A percentile compares a stretch with the other conserved stretches of the same genome.
These are phyloP conservation scores for Drosophila orena DNA, from an alignment of 1,140 invertebrate species.

Conservation along the genomic window DNA sequence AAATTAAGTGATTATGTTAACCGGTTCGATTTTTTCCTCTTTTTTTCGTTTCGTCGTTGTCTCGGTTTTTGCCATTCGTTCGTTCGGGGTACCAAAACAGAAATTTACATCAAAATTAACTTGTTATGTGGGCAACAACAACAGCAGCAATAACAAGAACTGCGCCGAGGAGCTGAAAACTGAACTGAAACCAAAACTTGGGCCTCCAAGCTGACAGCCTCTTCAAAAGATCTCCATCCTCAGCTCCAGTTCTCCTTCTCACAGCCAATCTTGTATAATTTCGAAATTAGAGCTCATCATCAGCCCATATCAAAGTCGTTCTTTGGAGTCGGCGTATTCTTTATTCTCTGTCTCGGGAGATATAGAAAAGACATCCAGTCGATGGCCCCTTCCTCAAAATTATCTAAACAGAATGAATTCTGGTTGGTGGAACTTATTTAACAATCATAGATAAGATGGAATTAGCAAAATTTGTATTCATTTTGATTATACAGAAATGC, in stretches of 20 bases:
- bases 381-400: background rate
- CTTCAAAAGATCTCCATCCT: slow-evolving; percentile 36
- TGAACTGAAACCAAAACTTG: slow-evolving; percentile 31
- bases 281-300: slow-evolving; percentile 81
- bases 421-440: slow-evolving; percentile 3
- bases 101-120: slow-evolving; percentile 83
- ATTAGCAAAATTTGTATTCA: slow-evolving; percentile 45
- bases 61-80: slow-evolving; percentile 44
- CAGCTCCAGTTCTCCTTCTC: slow-evolving; percentile 27
- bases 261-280: slow-evolving; percentile 78
- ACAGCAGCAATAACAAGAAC: slow-evolving; percentile 18
- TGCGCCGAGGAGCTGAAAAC: slow-evolving; percentile 12
- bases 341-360: slow-evolving; percentile 20
- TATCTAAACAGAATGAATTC: slow-evolving; percentile 6
- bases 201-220: slow-evolving; percentile 41
- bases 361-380: slow-evolving; percentile 1
- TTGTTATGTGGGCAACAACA: slow-evolving; percentile 66
- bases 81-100: slow-evolving; percentile 59
- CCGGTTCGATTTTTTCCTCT: slow-evolving; percentile 52
- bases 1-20: slow-evolving; percentile 83
- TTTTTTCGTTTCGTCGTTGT: slow-evolving; percentile 18
- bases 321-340: slow-evolving; percentile 35
- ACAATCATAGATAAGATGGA: slow-evolving; percentile 9
- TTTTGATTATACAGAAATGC: slow-evolving; percentile 11
- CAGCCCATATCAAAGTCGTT: slow-evolving; percentile 68